Conservation (phyloP, 2,797 vertebrate species). For the Amphiprion clarkii region DNA sequence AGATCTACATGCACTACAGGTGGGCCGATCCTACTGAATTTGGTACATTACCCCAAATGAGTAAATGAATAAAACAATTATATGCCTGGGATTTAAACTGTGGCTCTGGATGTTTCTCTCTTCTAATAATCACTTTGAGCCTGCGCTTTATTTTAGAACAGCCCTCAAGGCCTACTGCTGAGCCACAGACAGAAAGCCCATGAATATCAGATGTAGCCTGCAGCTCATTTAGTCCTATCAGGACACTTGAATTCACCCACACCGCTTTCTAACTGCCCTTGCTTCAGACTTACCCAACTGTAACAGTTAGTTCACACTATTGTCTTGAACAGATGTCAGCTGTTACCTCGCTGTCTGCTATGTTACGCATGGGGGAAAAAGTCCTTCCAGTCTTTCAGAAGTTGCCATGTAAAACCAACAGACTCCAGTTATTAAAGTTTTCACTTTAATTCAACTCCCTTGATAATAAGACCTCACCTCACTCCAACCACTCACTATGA, state of each 20-base stretch:
- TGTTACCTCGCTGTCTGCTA: neutral
- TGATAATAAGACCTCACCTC: neutral
- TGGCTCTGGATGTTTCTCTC: conserved; percentile 22
- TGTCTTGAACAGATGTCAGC: conserved; percentile 38
- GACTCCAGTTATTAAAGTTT: conserved; percentile 53
- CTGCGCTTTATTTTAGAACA: conserved; percentile 51
- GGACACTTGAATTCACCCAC: conserved; percentile 13
- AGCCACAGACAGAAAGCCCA: conserved; percentile 40
- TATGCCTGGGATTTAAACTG: conserved; percentile 27
- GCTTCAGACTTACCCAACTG: neutral
- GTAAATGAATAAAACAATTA: conserved; percentile 15
- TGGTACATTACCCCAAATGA: conserved; percentile 14
- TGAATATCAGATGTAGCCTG: conserved; percentile 66
- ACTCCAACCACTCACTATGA: no score
- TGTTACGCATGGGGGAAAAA: neutral
- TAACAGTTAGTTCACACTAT: conserved; percentile 23
- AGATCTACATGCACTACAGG: neutral
- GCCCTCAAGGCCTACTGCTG: conserved; percentile 26
- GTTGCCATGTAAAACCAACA: conserved; percentile 23
- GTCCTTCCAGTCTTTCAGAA: conserved; percentile 17
- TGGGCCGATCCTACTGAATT: conserved; percentile 6
- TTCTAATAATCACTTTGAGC: conserved; percentile 37
- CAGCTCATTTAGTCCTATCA: conserved; percentile 49
- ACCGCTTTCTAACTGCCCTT: conserved; percentile 7
- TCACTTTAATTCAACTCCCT: conserved; percentile 39